Conservation (phyloP, 2,113 vertebrate genomes). For the Melospiza melodia region DNA sequence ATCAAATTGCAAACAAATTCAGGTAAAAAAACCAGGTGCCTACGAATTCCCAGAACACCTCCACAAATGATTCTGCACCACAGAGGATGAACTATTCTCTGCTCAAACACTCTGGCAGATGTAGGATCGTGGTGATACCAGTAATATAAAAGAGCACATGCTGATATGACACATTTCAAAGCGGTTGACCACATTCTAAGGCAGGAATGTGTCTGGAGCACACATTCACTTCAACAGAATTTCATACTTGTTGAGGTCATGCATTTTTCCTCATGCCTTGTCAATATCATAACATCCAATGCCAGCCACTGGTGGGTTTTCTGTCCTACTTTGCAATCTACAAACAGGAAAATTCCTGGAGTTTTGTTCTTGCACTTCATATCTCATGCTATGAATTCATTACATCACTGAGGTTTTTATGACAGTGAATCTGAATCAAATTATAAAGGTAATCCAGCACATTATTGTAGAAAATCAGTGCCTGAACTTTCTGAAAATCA, state of each 20-base stretch:
- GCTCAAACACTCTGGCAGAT: background rate
- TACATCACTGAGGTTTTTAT: background rate
- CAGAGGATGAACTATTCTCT: background rate
- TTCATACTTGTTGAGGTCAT: background rate
- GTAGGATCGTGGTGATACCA: accelerated
- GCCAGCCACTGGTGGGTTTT: background rate
- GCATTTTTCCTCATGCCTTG: background rate
- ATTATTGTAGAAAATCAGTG: background rate
- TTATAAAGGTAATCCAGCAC: background rate
- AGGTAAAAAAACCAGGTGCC: background rate
- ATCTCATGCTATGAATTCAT: background rate
- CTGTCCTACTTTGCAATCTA: background rate
- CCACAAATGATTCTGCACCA: background rate
- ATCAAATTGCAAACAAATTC: background rate
- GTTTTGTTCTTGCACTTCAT: background rate
- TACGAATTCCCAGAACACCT: background rate
- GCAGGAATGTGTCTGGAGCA: background rate
- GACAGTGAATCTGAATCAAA: background rate
- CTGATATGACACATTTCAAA: background rate
- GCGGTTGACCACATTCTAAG: background rate
- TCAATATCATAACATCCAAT: background rate
- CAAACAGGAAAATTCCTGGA: background rate
- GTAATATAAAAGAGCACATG: background rate
- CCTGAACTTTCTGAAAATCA: background rate
- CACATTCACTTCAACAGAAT: background rate